Percentiles rank a stretch among this genome's conserved stretches.
These are phyloP conservation scores for Pristionchus fissidentatus DNA, from an alignment of 2,888 invertebrate species.

Conservation along the genomic window DNA sequence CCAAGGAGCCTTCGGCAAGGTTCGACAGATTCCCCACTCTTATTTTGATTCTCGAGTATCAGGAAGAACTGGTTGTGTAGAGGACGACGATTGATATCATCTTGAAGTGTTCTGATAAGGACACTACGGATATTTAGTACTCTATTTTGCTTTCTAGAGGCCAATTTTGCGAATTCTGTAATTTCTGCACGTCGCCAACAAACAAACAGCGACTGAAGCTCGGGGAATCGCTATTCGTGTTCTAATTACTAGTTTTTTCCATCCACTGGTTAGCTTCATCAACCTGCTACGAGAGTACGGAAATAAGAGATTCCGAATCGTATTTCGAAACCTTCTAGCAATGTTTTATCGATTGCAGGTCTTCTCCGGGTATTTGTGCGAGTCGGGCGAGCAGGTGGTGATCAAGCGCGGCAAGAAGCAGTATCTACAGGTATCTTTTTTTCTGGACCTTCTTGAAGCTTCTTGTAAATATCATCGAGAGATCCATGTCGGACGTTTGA, in stretches of 20 bases:
- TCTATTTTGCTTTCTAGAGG: no score
- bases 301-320: neutral
- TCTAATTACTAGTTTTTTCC: neutral
- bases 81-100: no score
- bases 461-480: no score
- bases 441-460: no score
- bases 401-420: slow-evolving; percentile 29
- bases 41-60: no score
- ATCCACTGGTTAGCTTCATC: no score
- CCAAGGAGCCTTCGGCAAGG: slow-evolving; percentile 12
- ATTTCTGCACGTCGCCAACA: neutral
- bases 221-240: neutral
- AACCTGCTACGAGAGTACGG: no score
- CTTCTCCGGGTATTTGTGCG: neutral
- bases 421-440: neutral
- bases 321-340: neutral
- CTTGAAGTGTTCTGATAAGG: no score
- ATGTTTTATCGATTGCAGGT: slow-evolving; percentile 9
- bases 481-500: neutral
- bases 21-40: no score
- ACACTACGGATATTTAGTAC: no score
- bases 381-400: slow-evolving; percentile 24
- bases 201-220: neutral
- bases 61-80: no score
- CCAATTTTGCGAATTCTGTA: no score